Base-by-base conservation (phyloP, 2,797 vertebrate species). In the Carduelis carduelis region DNA sequence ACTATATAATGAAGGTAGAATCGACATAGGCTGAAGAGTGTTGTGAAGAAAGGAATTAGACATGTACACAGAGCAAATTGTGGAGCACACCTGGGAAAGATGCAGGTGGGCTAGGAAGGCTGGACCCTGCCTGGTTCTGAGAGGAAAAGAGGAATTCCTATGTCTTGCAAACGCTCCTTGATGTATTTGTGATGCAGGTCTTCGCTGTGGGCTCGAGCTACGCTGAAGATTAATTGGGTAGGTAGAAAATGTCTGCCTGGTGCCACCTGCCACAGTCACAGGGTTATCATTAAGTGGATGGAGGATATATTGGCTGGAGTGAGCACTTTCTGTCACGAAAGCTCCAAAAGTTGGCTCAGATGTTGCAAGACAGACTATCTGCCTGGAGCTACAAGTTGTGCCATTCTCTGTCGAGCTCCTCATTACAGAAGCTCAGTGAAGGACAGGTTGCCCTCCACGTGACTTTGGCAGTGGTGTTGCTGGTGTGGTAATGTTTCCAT, bases 401-500 rank as follows among this genome's bases (percentile, higher is more conserved):
- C 14, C 35, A 23, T 69, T 79, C 39, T 70, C 55, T 32, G 26
- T 46, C 0, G 0, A 60, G 17, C 11, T 66, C 26, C n/a, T 86
- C 8, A 5, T 76, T 71, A 35, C 35, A 65, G 83, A 78, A 53
- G 23, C 35, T 84, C 0, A 0, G 26, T 63, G 52, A 68, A 57
- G 46, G 63, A 65, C 35, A 71, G 35, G 37, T 15, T 83, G 34
- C 28, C 30, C 21, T 32, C 10, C 28, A 17, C 0, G 0, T 47
- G 44, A 57, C 30, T 61, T 66, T 35, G 21, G 44, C n/a, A 47
- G 28, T 3, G 14, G 27, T 14, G 6, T 68, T 55, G 28, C 12
- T 0, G 0, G 26, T 4, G 2, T 35, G 15, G 6, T 28, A 69
- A 26, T 0, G 0, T 61, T 91, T 86, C 35, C 41, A 15, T n/a